Base-by-base conservation (phyloP, 2,797 vertebrate species). In the Cyprinodon diabolis region DNA sequence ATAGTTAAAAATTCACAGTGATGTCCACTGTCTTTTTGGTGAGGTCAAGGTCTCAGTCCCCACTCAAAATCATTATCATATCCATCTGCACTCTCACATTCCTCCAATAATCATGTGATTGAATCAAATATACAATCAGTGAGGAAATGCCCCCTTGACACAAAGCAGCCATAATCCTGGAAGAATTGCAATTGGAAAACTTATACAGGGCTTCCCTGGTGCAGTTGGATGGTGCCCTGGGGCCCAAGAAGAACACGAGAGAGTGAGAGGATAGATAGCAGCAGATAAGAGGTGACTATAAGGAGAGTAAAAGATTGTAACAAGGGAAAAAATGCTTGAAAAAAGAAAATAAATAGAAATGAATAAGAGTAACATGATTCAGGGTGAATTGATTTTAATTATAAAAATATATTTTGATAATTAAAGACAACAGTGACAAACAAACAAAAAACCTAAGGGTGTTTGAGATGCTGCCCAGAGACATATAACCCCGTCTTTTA, bases 161-260 rank as follows among this genome's bases (percentile, higher is more conserved):
- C 95, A 94, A 94, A 95, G 94, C 93, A 96, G 85, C 88, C 87
- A 92, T 93, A 92, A 93, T 96, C 95, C 84, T 91, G 93, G 89
- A 87, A 76, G 88, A 90, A 91, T 92, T 95, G 95, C 95, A 96
- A 96, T 96, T 95, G 96, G 96, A 97, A 97, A 96, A 92, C 94
- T 95, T 96, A 96, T 96, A 96, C 93, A 96, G 95, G 95, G 93
- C 95, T 93, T 96, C 95, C 93, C 92, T 84, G 93, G 92, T 92
- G 92, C 92, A 95, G 95, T 92, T 89, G 93, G 95, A 96, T 93
- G 93, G 94, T 95, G 94, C 96, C 97, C 96, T 87, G 90, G 93
- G 96, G 97, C 95, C 84, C 94, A 68, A 3, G 87, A 78, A 90
- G 82, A 77, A 76, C 76, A 79, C 57, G 55, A 47, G 60, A 60